A percentile compares a stretch with the other conserved stretches of the same genome.
Evolutionary conservation across 2,888 invertebrate genomes (phyloP).

Genomic region (Cerceris rybyensis): DNA sequence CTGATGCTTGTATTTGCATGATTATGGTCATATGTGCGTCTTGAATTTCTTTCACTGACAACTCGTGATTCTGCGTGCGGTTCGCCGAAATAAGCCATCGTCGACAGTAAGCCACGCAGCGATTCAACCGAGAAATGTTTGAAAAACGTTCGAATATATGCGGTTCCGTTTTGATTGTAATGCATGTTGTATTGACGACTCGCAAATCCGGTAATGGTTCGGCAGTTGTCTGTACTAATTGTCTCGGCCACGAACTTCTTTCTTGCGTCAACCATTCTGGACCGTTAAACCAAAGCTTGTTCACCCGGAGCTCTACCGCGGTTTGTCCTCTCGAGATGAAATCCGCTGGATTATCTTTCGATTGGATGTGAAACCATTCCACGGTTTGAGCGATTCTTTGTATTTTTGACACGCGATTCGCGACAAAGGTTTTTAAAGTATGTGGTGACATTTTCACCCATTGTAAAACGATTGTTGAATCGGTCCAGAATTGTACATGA

Average conservation of each 20-base stretch:
- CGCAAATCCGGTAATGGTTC: neutral
- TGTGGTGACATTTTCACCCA: neutral
- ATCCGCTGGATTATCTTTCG: conserved; percentile 2
- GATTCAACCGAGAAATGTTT: too few relatives aligned
- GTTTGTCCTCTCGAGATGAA: neutral
- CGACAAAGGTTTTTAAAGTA: conserved; percentile 6
- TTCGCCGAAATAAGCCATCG: too few relatives aligned
- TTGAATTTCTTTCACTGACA: too few relatives aligned
- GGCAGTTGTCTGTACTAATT: too few relatives aligned
- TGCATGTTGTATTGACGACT: too few relatives aligned
- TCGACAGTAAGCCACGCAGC: too few relatives aligned
- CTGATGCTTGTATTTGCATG: too few relatives aligned
- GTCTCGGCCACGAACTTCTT: neutral
- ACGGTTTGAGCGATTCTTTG: neutral
- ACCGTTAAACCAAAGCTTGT: neutral
- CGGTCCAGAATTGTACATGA: neutral
- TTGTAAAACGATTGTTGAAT: conserved; percentile 1
- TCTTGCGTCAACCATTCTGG: neutral
- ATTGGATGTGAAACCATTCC: neutral
- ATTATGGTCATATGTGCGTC: too few relatives aligned
- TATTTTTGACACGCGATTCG: conserved; percentile 10
- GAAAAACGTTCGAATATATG: too few relatives aligned
- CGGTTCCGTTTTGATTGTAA: too few relatives aligned
- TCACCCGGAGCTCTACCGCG: neutral
- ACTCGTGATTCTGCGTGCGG: too few relatives aligned